Base-by-base conservation (phyloP, 1,140 invertebrate genomes). In the Nasonia giraulti region DNA sequence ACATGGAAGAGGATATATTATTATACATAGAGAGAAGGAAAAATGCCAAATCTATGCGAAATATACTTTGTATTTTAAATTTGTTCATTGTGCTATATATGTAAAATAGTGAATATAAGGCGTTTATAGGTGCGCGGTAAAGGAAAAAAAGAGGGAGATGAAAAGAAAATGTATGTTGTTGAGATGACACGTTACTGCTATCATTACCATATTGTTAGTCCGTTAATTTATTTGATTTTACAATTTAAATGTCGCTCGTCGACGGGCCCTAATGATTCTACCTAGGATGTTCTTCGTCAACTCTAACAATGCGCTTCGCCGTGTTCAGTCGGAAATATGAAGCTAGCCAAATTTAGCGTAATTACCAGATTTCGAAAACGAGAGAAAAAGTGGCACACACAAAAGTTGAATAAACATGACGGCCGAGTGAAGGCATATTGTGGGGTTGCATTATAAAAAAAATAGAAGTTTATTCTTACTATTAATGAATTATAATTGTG, bases 391-490 rank as follows among this genome's bases (percentile, higher is more conserved):
- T 0, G 17, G 33, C 33, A 37, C 5, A 27, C 14, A n/a, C 20
- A 62, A 3, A 62, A 17, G 17, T 20, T n/a, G 0, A 62, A 62
- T n/a, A 62, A 55, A 37, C 62, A 80, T 31, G 69, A 86, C 87
- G 73, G 87, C 86, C 86, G 84, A 87, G 85, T 86, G 68, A 87
- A 86, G 85, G 62, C 85, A 80, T 85, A 87, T 86, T 82, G 84
- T 83, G 77, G 85, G 88, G 87, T 88, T 86, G 87, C 85, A 50
- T 85, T 74, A n/a, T 11, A 33, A 76, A 68, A 81, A 80, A 76
- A 80, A 89, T 89, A 87, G 79, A 87, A 88, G 88, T 90, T 87
- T 89, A 89, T 88, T 89, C 89, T 90, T 89, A 88, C 88, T 88
- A 88, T 87, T 85, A 85, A 90, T 89, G 81, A 86, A 88, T 88